phyloP scores from a whole-genome alignment of 2,113 vertebrate species.

The Natator depressus region DNA sequence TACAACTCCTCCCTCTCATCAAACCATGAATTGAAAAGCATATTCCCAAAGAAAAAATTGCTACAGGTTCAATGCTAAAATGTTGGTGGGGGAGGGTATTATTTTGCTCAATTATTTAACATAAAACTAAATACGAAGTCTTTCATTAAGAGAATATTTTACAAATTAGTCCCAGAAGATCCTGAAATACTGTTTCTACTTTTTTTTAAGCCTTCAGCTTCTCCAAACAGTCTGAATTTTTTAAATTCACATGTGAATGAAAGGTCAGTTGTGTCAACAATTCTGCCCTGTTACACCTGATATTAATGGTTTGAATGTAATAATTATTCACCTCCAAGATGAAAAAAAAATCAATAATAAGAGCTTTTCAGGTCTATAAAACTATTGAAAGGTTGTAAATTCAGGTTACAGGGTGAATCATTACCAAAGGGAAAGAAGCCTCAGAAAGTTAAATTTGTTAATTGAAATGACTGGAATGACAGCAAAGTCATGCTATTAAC shows the following conservation, averaged over 20 bases:
- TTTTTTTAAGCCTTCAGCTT: background rate
- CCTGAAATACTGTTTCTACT: background rate
- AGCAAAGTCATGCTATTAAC: background rate
- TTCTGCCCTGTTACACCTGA: background rate
- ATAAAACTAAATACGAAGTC: background rate
- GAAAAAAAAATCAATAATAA: constrained; percentile 7
- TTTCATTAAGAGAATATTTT: background rate
- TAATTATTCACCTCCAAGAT: background rate
- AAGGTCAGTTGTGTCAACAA: background rate
- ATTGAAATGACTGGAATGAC: background rate
- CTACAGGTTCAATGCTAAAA: background rate
- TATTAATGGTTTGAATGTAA: background rate
- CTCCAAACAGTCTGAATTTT: background rate
- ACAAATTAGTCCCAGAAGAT: background rate
- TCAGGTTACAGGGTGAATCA: background rate
- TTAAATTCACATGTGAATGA: background rate
- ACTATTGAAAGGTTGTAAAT: background rate
- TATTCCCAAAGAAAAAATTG: background rate
- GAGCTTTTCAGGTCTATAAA: background rate
- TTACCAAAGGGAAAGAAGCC: background rate
- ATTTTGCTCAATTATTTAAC: background rate
- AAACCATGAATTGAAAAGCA: background rate
- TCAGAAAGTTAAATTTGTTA: background rate
- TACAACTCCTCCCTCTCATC: background rate
- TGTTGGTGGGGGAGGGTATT: background rate